A percentile compares a stretch with the other conserved stretches of the same genome.
Conservation (phyloP, 2,797 vertebrate species). For the Poliocrania exsul region DNA sequence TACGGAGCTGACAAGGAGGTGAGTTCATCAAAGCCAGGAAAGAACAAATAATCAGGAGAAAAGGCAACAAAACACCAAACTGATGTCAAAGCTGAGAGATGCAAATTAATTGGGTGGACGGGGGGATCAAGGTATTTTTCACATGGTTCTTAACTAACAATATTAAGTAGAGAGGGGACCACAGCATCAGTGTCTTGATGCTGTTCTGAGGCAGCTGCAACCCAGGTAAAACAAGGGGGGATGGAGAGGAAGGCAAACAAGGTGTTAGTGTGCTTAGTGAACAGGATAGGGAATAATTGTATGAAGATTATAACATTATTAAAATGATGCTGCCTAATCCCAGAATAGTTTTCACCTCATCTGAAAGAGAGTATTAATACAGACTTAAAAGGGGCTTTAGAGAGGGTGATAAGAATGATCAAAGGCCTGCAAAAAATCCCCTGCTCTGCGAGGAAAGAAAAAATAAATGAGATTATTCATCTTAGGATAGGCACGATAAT, state of each 20-base stretch:
- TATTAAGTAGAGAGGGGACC: not conserved
- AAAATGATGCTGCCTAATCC: slow-evolving; percentile 40
- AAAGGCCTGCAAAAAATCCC: slow-evolving; percentile 5
- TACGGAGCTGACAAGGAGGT: not conserved
- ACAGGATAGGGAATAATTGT: not conserved
- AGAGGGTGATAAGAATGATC: slow-evolving; percentile 48
- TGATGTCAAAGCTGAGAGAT: not conserved
- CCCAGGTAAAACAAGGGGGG: not conserved
- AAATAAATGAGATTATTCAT: slow-evolving; percentile 6
- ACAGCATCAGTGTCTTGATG: not conserved
- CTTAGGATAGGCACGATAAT: not conserved
- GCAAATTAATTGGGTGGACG: not conserved
- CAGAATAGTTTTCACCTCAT: slow-evolving; percentile 28
- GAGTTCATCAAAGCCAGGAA: not conserved
- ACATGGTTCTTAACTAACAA: not conserved
- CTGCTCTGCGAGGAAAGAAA: not conserved
- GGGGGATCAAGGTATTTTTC: not conserved
- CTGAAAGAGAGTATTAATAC: slow-evolving; percentile 15
- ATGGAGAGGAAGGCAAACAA: not conserved
- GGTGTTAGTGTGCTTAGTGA: not conserved
- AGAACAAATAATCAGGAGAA: not conserved
- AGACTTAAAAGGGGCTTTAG: slow-evolving; percentile 53
- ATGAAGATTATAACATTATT: slow-evolving; percentile 12
- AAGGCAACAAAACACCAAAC: not conserved
- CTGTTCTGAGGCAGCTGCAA: not conserved